Percentiles rank a stretch among this genome's conserved stretches.
Conservation (phyloP, 2,113 vertebrate genomes). For the Tursiops truncatus region DNA sequence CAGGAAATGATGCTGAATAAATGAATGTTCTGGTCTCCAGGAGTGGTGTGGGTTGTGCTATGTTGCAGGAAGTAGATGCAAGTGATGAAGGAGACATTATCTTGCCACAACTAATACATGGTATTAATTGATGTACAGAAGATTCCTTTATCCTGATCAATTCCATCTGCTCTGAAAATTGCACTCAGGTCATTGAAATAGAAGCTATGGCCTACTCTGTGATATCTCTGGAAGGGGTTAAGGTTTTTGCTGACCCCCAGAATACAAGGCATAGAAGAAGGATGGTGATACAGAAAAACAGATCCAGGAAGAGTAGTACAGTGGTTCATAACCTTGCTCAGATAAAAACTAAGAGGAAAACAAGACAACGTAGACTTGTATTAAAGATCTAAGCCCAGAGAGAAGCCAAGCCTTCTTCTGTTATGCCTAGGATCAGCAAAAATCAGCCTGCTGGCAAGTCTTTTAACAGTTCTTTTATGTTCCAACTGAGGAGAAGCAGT, state of each 20-base stretch:
- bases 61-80: not conserved
- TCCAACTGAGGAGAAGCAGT: not conserved
- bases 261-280: not conserved
- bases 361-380: not conserved
- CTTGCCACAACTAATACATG: not conserved
- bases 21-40: not conserved
- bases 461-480: not conserved
- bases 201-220: not conserved
- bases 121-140: not conserved
- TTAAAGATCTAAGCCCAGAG: not conserved
- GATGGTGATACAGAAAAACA: not conserved
- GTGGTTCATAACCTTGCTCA: not conserved
- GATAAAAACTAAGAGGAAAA: not conserved
- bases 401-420: not conserved
- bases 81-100: not conserved
- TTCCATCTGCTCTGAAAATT: not conserved
- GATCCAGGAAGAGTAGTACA: not conserved
- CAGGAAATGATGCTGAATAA: slow-evolving; percentile 12
- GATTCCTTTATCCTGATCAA: not conserved
- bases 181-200: not conserved
- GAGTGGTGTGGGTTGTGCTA: not conserved
- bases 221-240: not conserved
- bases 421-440: not conserved
- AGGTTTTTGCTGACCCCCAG: not conserved
- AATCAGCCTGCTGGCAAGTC: not conserved